A percentile compares a stretch with the other conserved stretches of the same genome.
Conservation (phyloP, 2,888 invertebrate genomes). For the Dryobota labecula region DNA sequence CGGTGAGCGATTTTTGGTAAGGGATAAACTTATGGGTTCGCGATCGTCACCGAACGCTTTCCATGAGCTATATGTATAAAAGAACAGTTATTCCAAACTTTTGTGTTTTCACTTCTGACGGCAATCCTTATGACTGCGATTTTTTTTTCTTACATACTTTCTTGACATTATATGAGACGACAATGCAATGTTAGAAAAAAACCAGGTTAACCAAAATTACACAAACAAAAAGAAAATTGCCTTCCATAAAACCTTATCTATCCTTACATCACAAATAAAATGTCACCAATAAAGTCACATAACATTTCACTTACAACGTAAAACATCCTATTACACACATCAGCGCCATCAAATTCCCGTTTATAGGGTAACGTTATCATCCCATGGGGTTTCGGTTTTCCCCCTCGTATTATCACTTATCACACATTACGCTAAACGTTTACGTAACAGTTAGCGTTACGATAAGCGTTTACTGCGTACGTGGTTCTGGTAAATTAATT, state of each 20-base stretch:
- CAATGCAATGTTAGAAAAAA: neutral
- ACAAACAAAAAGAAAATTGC: neutral
- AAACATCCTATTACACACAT: constrained; percentile 54
- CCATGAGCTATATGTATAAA: no score
- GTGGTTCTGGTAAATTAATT: constrained; percentile 54
- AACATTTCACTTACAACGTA: constrained; percentile 15
- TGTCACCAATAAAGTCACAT: constrained; percentile 25
- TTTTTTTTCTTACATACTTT: no score
- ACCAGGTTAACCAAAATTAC: no score
- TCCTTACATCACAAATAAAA: constrained; percentile 3
- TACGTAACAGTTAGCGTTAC: constrained; percentile 53
- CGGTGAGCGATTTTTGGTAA: no score
- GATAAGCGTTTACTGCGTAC: constrained; percentile 58
- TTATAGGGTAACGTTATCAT: constrained; percentile 65
- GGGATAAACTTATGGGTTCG: no score
- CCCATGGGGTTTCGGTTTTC: constrained; percentile 59
- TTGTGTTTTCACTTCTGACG: no score
- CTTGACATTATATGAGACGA: no score
- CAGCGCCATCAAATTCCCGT: constrained; percentile 43
- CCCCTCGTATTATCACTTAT: constrained; percentile 67
- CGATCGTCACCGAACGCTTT: no score
- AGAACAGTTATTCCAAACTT: no score
- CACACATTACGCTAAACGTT: constrained; percentile 67
- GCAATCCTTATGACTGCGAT: no score
- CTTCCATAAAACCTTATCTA: neutral